Evolutionary conservation across 1,140 invertebrate genomes (phyloP), one percentile per base, ranked within the genome.

Genomic region (Eueides isabella): DNA sequence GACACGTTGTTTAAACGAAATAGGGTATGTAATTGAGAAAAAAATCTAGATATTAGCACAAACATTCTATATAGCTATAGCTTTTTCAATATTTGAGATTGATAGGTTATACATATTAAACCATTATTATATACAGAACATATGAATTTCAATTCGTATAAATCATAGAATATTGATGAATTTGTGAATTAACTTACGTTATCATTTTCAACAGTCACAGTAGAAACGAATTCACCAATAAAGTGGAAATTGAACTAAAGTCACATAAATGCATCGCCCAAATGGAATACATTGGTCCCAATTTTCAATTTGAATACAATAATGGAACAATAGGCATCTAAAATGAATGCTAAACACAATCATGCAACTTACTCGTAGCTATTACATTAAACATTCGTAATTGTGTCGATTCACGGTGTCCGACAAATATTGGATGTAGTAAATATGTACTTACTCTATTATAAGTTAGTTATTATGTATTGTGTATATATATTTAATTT

Each of bases 351-450:
- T 55, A 63, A 63, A 63, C 61, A 19, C 12, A 30, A 63, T 63
- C 16, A 63, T n/a, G 29, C 14, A 63, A 63, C 26, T 63, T 63
- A n/a, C n/a, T n/a, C n/a, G n/a, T n/a, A 63, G 61, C 61, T 63
- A 63, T 63, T 63, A 30, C 61, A 63, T 63, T 63, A 28, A n/a
- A 63, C 29, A 11, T 31, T 11, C 29, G 61, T 63, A 63, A 31
- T 63, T 31, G 29, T 30, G 61, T 23, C 23, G n/a, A 55, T 26
- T 16, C 61, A 16, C 16, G 19, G 19, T 12, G 48, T 63, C 28
- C 29, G 6, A 30, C 61, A 29, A 63, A 63, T 63, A 63, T 29
- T 31, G 14, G 29, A 31, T 61, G 28, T 61, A 61, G 28, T 30
- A 19, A 62, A 30, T 14, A 62, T 30, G 9, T 2, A 1, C 23